Conservation (phyloP, 2,113 vertebrate genomes). For the Chaetodon trifascialis region DNA sequence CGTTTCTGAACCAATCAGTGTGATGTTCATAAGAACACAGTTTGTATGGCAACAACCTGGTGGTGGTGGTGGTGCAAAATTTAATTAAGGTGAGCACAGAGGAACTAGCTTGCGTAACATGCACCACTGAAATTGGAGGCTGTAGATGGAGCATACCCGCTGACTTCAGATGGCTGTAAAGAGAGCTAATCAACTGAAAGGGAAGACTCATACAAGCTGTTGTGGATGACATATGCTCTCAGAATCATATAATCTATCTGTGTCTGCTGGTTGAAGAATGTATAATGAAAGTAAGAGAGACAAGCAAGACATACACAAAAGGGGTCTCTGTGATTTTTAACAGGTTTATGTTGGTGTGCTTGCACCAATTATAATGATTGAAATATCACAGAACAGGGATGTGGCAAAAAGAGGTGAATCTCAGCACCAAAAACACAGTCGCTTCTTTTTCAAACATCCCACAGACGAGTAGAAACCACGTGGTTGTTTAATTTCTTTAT, state of each 20-base stretch:
- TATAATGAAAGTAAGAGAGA: neutral
- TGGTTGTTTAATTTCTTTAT: neutral
- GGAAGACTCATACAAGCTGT: constrained; percentile 6
- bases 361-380: neutral
- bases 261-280: neutral
- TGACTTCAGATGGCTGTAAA: constrained; percentile 29
- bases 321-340: neutral
- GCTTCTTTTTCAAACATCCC: neutral
- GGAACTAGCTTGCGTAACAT: constrained; percentile 1
- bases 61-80: constrained; percentile 16
- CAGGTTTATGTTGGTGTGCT: neutral
- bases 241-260: constrained; percentile 8
- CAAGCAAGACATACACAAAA: neutral
- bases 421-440: neutral
- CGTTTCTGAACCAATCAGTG: constrained; percentile 7
- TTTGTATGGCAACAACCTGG: constrained; percentile 1
- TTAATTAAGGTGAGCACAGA: constrained; percentile 46
- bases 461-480: neutral
- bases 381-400: neutral
- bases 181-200: constrained; percentile 38
- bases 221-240: constrained; percentile 24
- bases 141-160: constrained; percentile 39
- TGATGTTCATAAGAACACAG: constrained; percentile 4
- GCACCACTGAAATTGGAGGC: constrained; percentile 3
- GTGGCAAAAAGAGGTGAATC: neutral